Evolutionary conservation across 2,888 invertebrate genomes (phyloP).

Genomic region (Spodoptera exigua): DNA sequence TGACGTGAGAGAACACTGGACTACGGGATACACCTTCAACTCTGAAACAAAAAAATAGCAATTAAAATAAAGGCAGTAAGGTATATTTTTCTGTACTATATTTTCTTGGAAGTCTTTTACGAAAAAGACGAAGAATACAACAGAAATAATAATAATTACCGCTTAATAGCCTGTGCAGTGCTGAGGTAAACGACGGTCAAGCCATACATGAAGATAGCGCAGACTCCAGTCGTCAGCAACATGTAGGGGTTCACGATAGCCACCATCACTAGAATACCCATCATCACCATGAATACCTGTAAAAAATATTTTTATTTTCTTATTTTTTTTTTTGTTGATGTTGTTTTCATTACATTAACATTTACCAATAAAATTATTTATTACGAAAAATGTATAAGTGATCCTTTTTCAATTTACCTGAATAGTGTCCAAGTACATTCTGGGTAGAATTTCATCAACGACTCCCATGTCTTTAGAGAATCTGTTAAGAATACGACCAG

Average conservation of each 20-base stretch:
- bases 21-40: slow-evolving; percentile 91
- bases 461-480: slow-evolving; percentile 96
- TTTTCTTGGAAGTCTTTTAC: too few species aligned
- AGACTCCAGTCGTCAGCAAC: slow-evolving; percentile 90
- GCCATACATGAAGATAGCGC: slow-evolving; percentile 90
- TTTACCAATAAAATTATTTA: too few species aligned
- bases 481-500: slow-evolving; percentile 94
- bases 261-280: slow-evolving; percentile 92
- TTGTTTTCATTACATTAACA: too few species aligned
- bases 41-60: slow-evolving; percentile 57
- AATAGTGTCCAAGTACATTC: slow-evolving; percentile 90
- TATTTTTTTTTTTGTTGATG: too few species aligned
- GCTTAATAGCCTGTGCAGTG: slow-evolving; percentile 93
- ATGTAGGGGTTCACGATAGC: slow-evolving; percentile 92
- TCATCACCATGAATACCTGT: slow-evolving; percentile 91
- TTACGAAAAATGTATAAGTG: too few species aligned
- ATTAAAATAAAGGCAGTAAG: background rate
- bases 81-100: too few species aligned
- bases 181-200: slow-evolving; percentile 91
- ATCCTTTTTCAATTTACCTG: too few species aligned
- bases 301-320: background rate
- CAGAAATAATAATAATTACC: slow-evolving; percentile 62
- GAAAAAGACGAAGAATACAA: too few species aligned
- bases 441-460: slow-evolving; percentile 92
- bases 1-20: slow-evolving; percentile 95